Evolutionary conservation across 1,140 invertebrate genomes (phyloP).

Genomic region (Bombus pyrosoma): DNA sequence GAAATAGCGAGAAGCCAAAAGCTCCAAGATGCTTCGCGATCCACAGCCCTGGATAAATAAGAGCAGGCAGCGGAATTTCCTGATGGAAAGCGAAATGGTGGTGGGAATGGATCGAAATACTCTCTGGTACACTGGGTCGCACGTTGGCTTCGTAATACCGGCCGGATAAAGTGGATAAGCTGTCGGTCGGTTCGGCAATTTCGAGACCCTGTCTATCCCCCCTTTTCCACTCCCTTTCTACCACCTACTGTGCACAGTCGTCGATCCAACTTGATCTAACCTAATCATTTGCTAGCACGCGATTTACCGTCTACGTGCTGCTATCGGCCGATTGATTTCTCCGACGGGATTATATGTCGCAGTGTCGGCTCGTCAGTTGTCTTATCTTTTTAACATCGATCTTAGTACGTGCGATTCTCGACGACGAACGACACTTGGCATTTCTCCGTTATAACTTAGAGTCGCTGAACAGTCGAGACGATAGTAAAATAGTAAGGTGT

Average conservation of each 20-base stretch:
- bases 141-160: slow-evolving; percentile 62
- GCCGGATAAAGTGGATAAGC: slow-evolving; percentile 63
- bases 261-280: slow-evolving; percentile 53
- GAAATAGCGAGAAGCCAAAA: slow-evolving; percentile 10
- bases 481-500: background rate
- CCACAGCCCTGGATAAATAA: slow-evolving; percentile 46
- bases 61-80: slow-evolving; percentile 32
- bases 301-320: slow-evolving; percentile 40
- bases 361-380: background rate
- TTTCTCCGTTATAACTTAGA: background rate
- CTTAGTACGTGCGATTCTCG: background rate
- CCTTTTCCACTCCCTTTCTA: background rate
- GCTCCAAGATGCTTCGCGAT: slow-evolving; percentile 37
- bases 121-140: slow-evolving; percentile 52
- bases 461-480: background rate
- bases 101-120: slow-evolving; percentile 28
- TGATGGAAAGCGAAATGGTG: slow-evolving; percentile 11
- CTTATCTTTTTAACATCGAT: slow-evolving; percentile 21
- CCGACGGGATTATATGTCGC: slow-evolving; percentile 41
- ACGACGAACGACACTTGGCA: background rate
- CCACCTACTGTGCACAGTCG: background rate
- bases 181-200: slow-evolving; percentile 57
- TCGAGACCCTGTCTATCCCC: slow-evolving; percentile 15
- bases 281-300: slow-evolving; percentile 65
- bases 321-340: slow-evolving; percentile 53